Percentiles rank a stretch among this genome's conserved stretches.
phyloP scores from a whole-genome alignment of 2,113 vertebrate species.

The Columba livia region DNA sequence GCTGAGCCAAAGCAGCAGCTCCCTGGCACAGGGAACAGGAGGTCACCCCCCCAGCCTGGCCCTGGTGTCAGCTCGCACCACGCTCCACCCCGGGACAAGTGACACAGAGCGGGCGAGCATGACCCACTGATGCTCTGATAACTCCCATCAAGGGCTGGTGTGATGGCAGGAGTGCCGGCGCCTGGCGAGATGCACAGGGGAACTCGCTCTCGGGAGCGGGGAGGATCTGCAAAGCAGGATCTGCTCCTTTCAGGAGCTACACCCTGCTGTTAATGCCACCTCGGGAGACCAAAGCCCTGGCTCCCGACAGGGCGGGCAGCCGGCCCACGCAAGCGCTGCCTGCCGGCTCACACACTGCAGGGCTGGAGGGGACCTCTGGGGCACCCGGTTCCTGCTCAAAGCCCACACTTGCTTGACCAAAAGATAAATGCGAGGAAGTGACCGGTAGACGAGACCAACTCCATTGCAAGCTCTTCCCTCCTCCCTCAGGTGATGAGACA shows the following conservation, averaged over 20 bases:
- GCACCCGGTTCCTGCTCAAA: fast-evolving
- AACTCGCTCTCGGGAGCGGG: not conserved
- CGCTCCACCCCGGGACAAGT: not conserved
- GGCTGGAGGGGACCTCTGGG: not conserved
- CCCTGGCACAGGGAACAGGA: not conserved
- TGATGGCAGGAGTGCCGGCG: fast-evolving
- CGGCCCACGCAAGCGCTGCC: not conserved
- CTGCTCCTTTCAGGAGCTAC: not conserved
- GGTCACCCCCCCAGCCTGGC: not conserved
- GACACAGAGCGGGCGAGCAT: fast-evolving
- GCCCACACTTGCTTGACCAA: not conserved
- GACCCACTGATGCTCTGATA: not conserved
- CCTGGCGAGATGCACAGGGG: not conserved
- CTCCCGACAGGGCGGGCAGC: fast-evolving
- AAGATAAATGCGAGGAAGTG: not conserved
- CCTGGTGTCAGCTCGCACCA: fast-evolving
- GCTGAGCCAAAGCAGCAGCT: not conserved
- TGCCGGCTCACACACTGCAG: not conserved
- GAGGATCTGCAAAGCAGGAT: not conserved
- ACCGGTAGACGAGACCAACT: not conserved
- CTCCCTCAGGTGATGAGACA: not conserved
- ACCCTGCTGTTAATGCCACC: not conserved
- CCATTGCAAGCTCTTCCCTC: not conserved
- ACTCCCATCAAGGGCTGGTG: not conserved
- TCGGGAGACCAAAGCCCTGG: not conserved